These are phyloP conservation scores for Cebidichthys violaceus DNA, from an alignment of 2,113 vertebrate species.

Conservation along the genomic window DNA sequence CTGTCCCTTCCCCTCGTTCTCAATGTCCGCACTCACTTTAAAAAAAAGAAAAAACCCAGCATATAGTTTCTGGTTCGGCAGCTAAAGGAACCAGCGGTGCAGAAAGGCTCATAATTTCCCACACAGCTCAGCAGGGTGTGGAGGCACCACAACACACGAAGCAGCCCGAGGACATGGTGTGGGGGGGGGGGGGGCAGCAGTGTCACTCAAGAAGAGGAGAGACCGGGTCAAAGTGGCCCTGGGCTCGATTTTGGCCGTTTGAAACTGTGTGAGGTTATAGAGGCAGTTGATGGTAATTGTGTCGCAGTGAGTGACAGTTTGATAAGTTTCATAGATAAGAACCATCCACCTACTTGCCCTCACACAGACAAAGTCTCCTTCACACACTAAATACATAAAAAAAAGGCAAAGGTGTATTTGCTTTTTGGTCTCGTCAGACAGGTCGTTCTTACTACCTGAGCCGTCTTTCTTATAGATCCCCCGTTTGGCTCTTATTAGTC, in stretches of 20 bases:
- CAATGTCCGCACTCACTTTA: neutral
- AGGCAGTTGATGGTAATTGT: conserved; percentile 13
- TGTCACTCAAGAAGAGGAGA: neutral
- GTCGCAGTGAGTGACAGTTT: neutral
- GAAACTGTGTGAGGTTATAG: conserved; percentile 13
- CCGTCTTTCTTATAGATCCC: neutral
- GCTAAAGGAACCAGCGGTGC: conserved; percentile 36
- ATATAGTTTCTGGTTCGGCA: conserved; percentile 46
- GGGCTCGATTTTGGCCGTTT: conserved; percentile 33
- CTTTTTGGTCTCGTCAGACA: neutral
- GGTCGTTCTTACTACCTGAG: neutral
- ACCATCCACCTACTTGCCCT: neutral
- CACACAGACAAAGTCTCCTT: neutral
- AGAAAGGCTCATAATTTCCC: conserved; percentile 52
- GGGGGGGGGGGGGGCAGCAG: conserved; percentile 14
- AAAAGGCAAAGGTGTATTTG: neutral
- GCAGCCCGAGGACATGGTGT: conserved; percentile 11
- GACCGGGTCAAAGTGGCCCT: neutral
- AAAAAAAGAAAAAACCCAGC: neutral
- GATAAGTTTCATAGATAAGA: conserved; percentile 20
- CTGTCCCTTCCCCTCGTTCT: neutral
- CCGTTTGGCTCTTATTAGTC: conserved; percentile 29
- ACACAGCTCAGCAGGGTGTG: conserved; percentile 52
- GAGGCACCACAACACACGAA: conserved; percentile 18
- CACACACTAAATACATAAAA: neutral